phyloP scores from a whole-genome alignment of 2,113 vertebrate genomes.

The Oreochromis tanganicae region DNA sequence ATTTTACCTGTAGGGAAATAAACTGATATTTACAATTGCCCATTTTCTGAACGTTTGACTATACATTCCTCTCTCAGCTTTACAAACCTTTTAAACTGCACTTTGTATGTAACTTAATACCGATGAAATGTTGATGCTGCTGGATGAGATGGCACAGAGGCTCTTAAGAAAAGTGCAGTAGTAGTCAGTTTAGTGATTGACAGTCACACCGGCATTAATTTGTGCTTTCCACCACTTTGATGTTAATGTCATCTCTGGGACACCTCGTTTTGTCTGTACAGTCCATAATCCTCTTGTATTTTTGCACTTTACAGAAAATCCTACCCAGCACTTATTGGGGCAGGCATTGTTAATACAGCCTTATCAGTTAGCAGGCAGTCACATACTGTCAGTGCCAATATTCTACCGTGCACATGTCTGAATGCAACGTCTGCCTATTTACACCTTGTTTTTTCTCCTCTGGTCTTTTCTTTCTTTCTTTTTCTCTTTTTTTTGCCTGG shows the following conservation, averaged over 20 bases:
- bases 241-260: background rate
- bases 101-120: background rate
- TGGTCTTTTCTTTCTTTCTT: background rate
- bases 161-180: background rate
- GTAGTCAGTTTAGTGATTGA: background rate
- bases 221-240: background rate
- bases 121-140: background rate
- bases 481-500: background rate
- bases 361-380: background rate
- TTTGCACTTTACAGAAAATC: background rate
- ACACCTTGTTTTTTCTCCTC: background rate
- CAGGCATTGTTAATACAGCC: background rate
- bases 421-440: background rate
- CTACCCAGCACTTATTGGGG: background rate
- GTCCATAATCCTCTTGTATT: background rate
- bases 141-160: background rate
- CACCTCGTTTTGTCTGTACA: background rate
- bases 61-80: background rate
- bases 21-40: background rate
- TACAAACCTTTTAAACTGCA: background rate
- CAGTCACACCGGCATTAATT: background rate
- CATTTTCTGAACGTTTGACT: background rate
- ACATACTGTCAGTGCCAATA: background rate
- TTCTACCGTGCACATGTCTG: background rate
- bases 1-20: background rate